phyloP scores from a whole-genome alignment of 1,140 invertebrate species.

The Monomorium pharaonis region DNA sequence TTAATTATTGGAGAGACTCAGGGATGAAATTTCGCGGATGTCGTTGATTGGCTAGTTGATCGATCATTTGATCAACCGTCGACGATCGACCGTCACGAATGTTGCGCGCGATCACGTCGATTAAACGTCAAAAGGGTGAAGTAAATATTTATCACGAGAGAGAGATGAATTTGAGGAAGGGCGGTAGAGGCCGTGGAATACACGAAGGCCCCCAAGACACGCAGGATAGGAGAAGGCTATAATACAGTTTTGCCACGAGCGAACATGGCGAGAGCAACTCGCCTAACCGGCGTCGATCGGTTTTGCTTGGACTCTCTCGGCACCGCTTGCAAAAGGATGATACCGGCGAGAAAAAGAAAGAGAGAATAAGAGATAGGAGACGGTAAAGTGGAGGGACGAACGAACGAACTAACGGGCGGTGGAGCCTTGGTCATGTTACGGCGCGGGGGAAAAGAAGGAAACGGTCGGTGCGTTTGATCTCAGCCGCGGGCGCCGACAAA shows the following conservation, averaged over 20 bases:
- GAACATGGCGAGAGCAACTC: conserved; percentile 36
- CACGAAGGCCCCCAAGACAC: conserved; percentile 57
- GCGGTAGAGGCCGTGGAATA: conserved; percentile 19
- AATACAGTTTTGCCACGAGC: conserved; percentile 81
- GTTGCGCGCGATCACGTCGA: conserved; percentile 61
- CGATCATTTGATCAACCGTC: too few species aligned
- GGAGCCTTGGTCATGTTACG: conserved; percentile 64
- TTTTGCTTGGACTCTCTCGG: conserved; percentile 71
- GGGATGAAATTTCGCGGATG: background rate
- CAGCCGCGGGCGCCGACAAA: conserved; percentile 84
- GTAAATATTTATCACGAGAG: conserved; percentile 68
- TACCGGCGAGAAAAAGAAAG: conserved; percentile 44
- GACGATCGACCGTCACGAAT: background rate
- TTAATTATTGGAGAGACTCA: background rate
- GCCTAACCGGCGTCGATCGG: conserved; percentile 59
- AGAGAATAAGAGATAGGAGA: conserved; percentile 16
- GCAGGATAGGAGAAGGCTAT: conserved; percentile 79
- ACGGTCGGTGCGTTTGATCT: conserved; percentile 82
- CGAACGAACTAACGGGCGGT: conserved; percentile 42
- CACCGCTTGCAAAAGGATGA: conserved; percentile 65
- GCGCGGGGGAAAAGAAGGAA: conserved; percentile 66
- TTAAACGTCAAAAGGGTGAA: conserved; percentile 67
- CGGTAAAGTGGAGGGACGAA: background rate
- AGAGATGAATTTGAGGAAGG: background rate
- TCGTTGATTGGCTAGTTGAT: background rate